Conservation (phyloP, 2,888 invertebrate genomes). For the Cepaea hortensis region DNA sequence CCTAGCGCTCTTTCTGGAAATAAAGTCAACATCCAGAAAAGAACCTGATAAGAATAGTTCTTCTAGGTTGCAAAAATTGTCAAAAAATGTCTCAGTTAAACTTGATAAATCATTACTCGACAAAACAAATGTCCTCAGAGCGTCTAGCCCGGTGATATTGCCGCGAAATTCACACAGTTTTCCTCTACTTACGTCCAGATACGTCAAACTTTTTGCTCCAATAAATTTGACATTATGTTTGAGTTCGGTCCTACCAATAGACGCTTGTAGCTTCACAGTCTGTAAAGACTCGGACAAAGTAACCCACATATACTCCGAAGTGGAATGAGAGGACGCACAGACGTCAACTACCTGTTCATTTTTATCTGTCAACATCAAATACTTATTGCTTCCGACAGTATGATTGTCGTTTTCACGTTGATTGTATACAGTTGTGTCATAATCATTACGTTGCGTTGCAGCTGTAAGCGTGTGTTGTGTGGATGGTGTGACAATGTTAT, state of each 20-base stretch:
- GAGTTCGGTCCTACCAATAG: not conserved
- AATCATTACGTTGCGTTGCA: not conserved
- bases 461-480: too few relatives aligned
- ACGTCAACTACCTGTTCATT: not conserved
- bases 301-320: not conserved
- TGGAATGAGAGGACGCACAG: too few relatives aligned
- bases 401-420: not conserved
- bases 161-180: not conserved
- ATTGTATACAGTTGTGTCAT: not conserved
- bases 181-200: not conserved
- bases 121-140: not conserved
- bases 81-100: conserved; percentile 21
- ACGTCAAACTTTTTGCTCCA: not conserved
- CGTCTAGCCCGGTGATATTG: not conserved
- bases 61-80: not conserved
- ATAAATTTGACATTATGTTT: not conserved
- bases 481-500: too few relatives aligned
- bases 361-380: too few relatives aligned
- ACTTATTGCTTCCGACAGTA: not conserved
- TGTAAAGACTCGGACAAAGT: not conserved
- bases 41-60: conserved; percentile 4
- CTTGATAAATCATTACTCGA: not conserved
- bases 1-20: not conserved
- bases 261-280: not conserved
- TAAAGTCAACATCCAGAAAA: not conserved